These are phyloP conservation scores for Pterobdella sp. DNA, from an alignment of 2,888 invertebrate genomes.

Conservation along the genomic window DNA sequence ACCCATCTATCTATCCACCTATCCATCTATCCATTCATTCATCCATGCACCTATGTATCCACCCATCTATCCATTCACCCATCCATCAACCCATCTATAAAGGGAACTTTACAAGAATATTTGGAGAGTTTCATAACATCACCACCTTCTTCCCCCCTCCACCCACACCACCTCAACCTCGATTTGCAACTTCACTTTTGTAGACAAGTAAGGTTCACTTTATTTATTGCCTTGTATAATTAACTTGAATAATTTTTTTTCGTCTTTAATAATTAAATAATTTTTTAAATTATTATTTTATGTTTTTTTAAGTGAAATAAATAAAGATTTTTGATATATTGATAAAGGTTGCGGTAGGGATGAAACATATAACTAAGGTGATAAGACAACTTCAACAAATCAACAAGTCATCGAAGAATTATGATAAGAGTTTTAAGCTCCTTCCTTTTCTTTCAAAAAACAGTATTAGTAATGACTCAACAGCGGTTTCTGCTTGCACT, in stretches of 20 bases:
- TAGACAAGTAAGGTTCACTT: slow-evolving; percentile 5
- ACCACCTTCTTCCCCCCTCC: not conserved
- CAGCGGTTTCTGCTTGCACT: too few species aligned
- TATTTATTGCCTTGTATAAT: not conserved
- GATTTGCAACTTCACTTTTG: slow-evolving; percentile 26
- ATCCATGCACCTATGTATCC: not conserved
- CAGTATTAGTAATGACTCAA: too few species aligned
- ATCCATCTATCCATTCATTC: not conserved
- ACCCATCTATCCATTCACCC: not conserved
- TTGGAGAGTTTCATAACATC: slow-evolving; percentile 5
- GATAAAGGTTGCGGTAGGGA: not conserved
- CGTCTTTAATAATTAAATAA: not conserved
- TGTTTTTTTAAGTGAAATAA: not conserved
- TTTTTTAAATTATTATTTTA: not conserved
- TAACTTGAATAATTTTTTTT: not conserved
- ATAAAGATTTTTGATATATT: not conserved
- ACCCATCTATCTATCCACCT: not conserved
- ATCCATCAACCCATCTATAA: not conserved
- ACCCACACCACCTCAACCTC: slow-evolving; percentile 5
- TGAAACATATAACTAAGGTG: not conserved
- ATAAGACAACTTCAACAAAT: not conserved
- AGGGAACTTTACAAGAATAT: not conserved
- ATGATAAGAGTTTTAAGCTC: not conserved
- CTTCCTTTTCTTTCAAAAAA: too few species aligned
- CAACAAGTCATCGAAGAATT: not conserved